Percentiles rank a stretch among this genome's conserved stretches.
Evolutionary conservation across 2,113 vertebrate genomes (phyloP).

Genomic region (Meleagris gallopavo): DNA sequence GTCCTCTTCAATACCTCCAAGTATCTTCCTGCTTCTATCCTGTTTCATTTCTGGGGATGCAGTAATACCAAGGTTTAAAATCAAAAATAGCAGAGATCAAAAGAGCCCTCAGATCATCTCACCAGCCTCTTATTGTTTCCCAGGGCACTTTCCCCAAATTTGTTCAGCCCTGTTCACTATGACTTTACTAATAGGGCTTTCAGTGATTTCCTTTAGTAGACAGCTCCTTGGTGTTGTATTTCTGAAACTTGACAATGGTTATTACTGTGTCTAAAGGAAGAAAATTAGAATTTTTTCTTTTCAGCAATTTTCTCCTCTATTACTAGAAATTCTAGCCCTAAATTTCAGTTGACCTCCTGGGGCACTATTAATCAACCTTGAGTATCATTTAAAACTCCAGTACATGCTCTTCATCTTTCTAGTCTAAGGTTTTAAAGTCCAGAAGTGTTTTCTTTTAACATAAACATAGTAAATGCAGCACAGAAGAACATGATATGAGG

Average conservation of each 20-base stretch:
- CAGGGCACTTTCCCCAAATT: conserved; percentile 43
- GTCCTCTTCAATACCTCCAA: not conserved
- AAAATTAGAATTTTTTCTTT: conserved; percentile 35
- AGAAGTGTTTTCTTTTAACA: not conserved
- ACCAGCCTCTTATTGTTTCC: not conserved
- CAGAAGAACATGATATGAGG: not conserved
- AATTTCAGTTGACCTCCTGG: conserved; percentile 60
- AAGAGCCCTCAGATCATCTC: conserved; percentile 25
- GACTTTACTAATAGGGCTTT: conserved; percentile 67
- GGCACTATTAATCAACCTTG: conserved; percentile 39
- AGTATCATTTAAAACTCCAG: conserved; percentile 49
- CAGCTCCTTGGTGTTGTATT: conserved; percentile 32
- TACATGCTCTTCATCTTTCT: conserved; percentile 18
- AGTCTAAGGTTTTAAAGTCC: conserved; percentile 6
- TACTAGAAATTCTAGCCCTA: conserved; percentile 61
- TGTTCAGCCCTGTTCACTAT: conserved; percentile 33
- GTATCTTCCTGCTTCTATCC: not conserved
- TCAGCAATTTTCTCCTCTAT: conserved; percentile 60
- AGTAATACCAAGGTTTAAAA: not conserved
- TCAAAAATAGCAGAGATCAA: conserved; percentile 27
- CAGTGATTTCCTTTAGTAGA: conserved; percentile 38
- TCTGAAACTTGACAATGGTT: conserved; percentile 62
- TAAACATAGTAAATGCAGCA: not conserved
- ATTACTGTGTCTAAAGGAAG: conserved; percentile 50
- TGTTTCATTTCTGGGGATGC: not conserved